Evolutionary conservation across 2,888 invertebrate species (phyloP), one percentile per base, ranked within the genome.

Genomic region (Carabus problematicus): DNA sequence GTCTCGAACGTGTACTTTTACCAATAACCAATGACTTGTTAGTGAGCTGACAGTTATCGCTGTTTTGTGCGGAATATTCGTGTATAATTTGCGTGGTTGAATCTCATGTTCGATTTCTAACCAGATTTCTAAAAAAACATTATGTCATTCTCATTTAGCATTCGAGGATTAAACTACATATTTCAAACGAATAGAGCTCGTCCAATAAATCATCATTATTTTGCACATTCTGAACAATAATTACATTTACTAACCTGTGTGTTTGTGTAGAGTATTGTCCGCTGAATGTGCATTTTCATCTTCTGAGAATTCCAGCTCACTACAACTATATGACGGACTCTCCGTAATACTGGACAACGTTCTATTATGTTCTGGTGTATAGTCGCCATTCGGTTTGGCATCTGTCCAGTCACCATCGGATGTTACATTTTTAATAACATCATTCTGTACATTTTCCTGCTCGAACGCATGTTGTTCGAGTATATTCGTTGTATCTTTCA

Each of bases 291-390:
- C 9, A 11, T 14, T 8, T 8, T 68, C 61, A 29, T 68, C 68
- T 16, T 68, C 68, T 3, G 68, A 68, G 43, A 68, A 68, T 43
- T 68, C 68, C 43, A 68, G 39, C 43, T 68, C 68, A 12, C 61
- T 68, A 29, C 60, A 68, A 43, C 54, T 61, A 16, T 61, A 55
- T 0, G 61, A 61, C 12, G 68, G 61, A 16, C 60, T 61, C 9
- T 68, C 61, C n/a, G 54, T 61, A 40, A 55, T 54, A 41, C 52
- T 61, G 2, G 68, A 68, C 8, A 68, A 40, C 12, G 61, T 68
- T 39, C 19, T 39, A 12, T 68, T 54, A 19, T 47, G 16, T 18
- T 60, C 49, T 4, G 47, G 29, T 7, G 47, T 16, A 41, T n/a
- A 54, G 7, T 16, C 9, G 7, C n/a, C n/a, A 40, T 59, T 59